Base-by-base conservation (phyloP, 2,888 invertebrate genomes). In the Ernsta delagoae region DNA sequence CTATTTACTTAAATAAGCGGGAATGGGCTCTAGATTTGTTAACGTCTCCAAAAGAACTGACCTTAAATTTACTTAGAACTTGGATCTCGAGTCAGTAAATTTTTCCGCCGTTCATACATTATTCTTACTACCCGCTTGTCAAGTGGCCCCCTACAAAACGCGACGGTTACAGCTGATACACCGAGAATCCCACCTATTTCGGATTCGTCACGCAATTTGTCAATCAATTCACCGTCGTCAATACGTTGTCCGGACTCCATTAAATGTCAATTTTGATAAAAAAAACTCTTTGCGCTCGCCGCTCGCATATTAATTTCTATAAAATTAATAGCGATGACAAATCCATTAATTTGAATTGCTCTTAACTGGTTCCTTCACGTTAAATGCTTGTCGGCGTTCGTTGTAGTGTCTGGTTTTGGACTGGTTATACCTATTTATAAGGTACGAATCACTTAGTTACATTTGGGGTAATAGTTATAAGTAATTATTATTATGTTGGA, bases 251-350 rank as follows among this genome's bases (percentile, higher is more conserved):
- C 82, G 78, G 78, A 81, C 82, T 86, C 88, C 83, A 91, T 92
- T 92, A 87, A 85, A 88, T 91, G 92, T 91, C 92, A 90, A 90
- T 90, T 92, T 89, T 80, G 81, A 80, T 82, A 81, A 81, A 81
- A 81, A 84, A 84, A 84, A 82, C 83, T 87, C 90, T 90, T 89
- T 89, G 82, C 86, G 84, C 79, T 86, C 82, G 89, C 91, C 92
- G 92, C 89, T 86, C 87, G 91, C 86, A 85, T 89, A 91, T 91
- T 92, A 88, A 91, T 92, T 91, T 88, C 90, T 87, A 89, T 89
- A 88, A 90, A 92, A 91, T 90, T 92, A 92, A 92, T 93, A 90
- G 89, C 91, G 90, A 90, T 91, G 92, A 92, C 92, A 93, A 92
- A 92, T 90, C 88, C 89, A 91, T 92, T 92, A 90, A 89, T 89